Conservation (phyloP, 2,113 vertebrate genomes). For the Phainopepla nitens region DNA sequence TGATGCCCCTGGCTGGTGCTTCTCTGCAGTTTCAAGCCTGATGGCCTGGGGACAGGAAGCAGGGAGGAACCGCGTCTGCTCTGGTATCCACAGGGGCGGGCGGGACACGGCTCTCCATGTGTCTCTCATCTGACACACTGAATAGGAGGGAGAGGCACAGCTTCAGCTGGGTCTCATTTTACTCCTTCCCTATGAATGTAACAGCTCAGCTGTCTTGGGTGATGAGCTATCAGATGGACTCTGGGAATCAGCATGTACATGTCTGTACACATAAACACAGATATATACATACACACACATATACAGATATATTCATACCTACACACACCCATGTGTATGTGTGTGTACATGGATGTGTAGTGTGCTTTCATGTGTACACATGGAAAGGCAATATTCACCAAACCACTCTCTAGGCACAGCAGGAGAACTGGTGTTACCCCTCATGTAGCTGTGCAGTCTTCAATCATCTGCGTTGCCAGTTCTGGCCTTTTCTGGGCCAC, state of each 20-base stretch:
- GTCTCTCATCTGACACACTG: not conserved
- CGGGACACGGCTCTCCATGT: accelerated
- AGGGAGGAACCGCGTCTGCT: not conserved
- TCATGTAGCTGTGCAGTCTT: not conserved
- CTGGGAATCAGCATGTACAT: not conserved
- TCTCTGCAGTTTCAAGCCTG: not conserved
- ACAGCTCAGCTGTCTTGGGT: not conserved
- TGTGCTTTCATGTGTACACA: not conserved
- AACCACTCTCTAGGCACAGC: not conserved
- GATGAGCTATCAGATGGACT: not conserved
- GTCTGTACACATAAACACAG: accelerated
- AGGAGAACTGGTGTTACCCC: not conserved
- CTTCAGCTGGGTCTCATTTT: not conserved
- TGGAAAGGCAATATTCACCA: not conserved
- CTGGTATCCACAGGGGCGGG: not conserved
- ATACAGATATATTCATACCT: accelerated
- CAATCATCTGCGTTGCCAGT: not conserved
- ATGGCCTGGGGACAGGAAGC: not conserved
- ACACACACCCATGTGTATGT: accelerated
- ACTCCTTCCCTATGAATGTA: not conserved
- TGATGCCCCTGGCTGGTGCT: not conserved
- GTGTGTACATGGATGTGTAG: not conserved
- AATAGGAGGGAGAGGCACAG: not conserved
- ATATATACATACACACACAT: accelerated
- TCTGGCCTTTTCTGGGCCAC: not conserved